These are phyloP conservation scores for Salmo trutta DNA, from an alignment of 2,797 vertebrate genomes.

Conservation along the genomic window DNA sequence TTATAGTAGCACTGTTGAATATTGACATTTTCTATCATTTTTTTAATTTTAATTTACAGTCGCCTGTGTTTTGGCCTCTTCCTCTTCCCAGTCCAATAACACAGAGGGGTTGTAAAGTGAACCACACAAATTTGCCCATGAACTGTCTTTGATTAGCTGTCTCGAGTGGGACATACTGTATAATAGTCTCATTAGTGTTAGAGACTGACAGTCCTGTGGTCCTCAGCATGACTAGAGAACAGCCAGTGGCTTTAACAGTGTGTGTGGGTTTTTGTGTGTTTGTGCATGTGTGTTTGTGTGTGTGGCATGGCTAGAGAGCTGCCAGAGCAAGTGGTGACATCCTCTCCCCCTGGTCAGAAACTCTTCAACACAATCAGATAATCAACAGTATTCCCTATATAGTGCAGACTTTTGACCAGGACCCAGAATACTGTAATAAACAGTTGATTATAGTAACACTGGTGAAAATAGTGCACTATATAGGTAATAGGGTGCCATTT, in stretches of 20 bases:
- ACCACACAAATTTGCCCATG: slow-evolving; percentile 37
- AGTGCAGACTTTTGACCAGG: too few relatives aligned
- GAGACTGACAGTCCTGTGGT: background rate
- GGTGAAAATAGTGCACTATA: background rate
- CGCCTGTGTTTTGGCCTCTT: background rate
- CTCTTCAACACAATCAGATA: slow-evolving; percentile 1
- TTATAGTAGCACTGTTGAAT: too few relatives aligned
- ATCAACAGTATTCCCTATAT: background rate
- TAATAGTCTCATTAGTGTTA: slow-evolving; percentile 15
- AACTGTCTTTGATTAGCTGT: slow-evolving; percentile 47
- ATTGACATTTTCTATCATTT: background rate
- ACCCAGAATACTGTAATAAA: too few relatives aligned
- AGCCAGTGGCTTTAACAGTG: background rate
- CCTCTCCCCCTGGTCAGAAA: background rate
- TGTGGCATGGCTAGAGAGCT: slow-evolving; percentile 13
- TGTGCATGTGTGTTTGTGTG: too few relatives aligned
- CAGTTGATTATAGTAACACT: too few relatives aligned
- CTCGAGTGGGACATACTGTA: slow-evolving; percentile 22
- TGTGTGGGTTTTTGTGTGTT: background rate
- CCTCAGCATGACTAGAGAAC: background rate
- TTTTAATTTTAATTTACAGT: background rate
- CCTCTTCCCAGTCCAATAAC: background rate
- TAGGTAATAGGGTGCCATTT: background rate
- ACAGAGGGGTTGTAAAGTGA: background rate
- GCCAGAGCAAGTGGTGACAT: background rate